Evolutionary conservation across 2,888 invertebrate genomes (phyloP).

Genomic region (Cheilosia impressa): DNA sequence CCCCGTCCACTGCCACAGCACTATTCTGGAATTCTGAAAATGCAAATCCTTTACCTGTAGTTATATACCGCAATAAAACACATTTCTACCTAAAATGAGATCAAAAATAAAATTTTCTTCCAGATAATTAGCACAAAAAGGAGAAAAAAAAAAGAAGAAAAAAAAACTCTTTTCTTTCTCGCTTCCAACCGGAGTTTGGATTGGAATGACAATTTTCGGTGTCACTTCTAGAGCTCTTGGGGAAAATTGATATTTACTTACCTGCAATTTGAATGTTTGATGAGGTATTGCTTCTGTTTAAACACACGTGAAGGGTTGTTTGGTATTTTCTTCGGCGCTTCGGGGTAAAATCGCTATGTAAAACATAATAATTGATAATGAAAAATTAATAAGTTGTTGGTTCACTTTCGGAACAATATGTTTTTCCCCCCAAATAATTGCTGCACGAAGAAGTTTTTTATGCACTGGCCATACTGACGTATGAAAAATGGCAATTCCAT

Average conservation of each 20-base stretch:
- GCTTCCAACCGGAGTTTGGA: constrained; percentile 20
- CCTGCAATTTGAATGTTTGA: constrained; percentile 49
- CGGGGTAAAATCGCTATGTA: constrained; percentile 9
- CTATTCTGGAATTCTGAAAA: neutral
- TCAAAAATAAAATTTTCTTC: constrained; percentile 2
- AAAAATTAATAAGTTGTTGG: constrained; percentile 32
- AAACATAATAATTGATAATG: constrained; percentile 57
- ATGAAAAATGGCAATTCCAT: constrained; percentile 57
- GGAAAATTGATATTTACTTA: constrained; percentile 61
- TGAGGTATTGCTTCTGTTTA: constrained; percentile 31
- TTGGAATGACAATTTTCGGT: constrained; percentile 38
- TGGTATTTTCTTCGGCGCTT: constrained; percentile 24
- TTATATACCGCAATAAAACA: constrained; percentile 2
- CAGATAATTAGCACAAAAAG: constrained; percentile 29
- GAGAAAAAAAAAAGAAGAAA: neutral
- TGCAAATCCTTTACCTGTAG: neutral
- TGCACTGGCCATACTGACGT: constrained; percentile 62
- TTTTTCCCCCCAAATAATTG: constrained; percentile 56
- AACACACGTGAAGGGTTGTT: constrained; percentile 14
- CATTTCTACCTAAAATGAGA: neutral
- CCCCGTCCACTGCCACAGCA: neutral
- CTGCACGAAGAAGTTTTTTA: constrained; percentile 52
- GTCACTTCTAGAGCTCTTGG: constrained; percentile 26
- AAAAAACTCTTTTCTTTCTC: neutral
- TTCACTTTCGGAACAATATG: constrained; percentile 67